These are phyloP conservation scores for Galerucella calmariensis DNA, from an alignment of 2,888 invertebrate species.

Conservation along the genomic window DNA sequence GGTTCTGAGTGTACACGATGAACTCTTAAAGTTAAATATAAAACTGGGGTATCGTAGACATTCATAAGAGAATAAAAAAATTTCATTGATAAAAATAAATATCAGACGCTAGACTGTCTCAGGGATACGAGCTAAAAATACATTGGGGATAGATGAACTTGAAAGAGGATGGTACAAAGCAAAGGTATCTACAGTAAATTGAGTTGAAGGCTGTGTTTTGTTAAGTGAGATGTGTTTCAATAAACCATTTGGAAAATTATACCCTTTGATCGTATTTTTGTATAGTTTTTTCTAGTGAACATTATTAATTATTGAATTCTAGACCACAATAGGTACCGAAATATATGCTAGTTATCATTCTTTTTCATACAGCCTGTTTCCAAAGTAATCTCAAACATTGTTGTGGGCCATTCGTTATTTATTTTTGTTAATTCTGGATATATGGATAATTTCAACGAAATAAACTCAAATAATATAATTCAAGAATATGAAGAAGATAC, in stretches of 20 bases:
- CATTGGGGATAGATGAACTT: not conserved
- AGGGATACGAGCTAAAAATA: slow-evolving; percentile 5
- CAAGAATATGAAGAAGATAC: too few species aligned
- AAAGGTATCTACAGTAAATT: not conserved
- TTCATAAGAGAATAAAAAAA: not conserved
- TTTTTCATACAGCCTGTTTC: too few species aligned
- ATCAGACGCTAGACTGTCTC: slow-evolving; percentile 1
- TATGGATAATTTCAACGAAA: too few species aligned
- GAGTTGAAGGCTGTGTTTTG: not conserved
- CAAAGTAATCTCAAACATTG: too few species aligned
- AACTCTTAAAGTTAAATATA: slow-evolving; percentile 5
- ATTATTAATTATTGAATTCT: too few species aligned
- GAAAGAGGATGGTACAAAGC: not conserved
- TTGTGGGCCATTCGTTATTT: too few species aligned
- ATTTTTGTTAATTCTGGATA: too few species aligned
- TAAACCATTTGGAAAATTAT: not conserved
- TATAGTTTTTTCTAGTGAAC: too few species aligned
- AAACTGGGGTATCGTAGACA: not conserved
- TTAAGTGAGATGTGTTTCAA: not conserved
- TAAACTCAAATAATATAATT: too few species aligned
- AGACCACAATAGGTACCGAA: too few species aligned
- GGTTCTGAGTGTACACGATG: not conserved
- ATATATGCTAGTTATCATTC: too few species aligned
- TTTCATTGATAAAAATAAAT: slow-evolving; percentile 5
- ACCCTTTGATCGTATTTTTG: not conserved